phyloP scores from a whole-genome alignment of 2,888 invertebrate genomes.

The Camponotus fellah region DNA sequence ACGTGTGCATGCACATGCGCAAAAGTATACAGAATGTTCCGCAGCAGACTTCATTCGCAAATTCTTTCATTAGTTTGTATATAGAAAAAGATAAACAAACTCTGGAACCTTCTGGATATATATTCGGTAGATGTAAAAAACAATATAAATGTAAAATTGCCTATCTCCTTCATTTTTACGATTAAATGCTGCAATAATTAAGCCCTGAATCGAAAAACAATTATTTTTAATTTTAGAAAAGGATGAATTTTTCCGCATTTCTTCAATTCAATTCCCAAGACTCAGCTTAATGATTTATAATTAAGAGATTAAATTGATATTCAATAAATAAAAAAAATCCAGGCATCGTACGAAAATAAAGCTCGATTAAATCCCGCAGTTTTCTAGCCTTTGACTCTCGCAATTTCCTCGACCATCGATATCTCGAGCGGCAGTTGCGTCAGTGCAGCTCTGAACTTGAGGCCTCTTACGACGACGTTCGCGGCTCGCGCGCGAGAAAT shows the following conservation, averaged over 20 bases:
- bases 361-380: constrained; percentile 64
- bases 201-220: background rate
- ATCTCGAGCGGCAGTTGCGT: constrained; percentile 66
- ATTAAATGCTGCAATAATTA: background rate
- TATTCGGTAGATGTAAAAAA: background rate
- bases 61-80: background rate
- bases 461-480: constrained; percentile 20
- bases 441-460: constrained; percentile 67
- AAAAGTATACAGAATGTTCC: constrained; percentile 8
- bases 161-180: background rate
- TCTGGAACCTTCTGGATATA: background rate
- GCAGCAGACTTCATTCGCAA: background rate
- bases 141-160: background rate
- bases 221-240: background rate
- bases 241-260: background rate
- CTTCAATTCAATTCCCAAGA: background rate
- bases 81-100: background rate
- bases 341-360: constrained; percentile 22
- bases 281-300: background rate
- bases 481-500: constrained; percentile 43
- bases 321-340: background rate
- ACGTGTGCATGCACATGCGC: constrained; percentile 34
- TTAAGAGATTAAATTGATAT: constrained; percentile 8
- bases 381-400: constrained; percentile 73
- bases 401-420: constrained; percentile 75